Percentiles rank a stretch among this genome's conserved stretches.
phyloP scores from a whole-genome alignment of 2,113 vertebrate genomes.

The Notechis scutatus region DNA sequence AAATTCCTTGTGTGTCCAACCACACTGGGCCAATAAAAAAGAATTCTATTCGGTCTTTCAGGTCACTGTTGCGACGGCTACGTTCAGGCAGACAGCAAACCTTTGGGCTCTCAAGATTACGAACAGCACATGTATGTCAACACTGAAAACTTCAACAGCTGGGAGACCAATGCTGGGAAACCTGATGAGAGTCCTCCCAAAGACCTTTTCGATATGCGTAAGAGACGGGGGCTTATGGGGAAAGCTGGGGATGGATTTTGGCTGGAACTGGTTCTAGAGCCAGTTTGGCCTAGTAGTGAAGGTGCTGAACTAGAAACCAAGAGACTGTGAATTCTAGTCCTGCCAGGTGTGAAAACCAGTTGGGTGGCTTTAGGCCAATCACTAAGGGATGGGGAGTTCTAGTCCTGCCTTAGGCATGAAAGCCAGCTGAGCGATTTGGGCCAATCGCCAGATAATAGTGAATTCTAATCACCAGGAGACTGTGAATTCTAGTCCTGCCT shows the following conservation, averaged over 20 bases:
- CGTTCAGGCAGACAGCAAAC: conserved; percentile 80
- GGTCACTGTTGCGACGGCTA: conserved; percentile 81
- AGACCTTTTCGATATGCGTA: conserved; percentile 98
- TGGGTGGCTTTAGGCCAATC: not conserved
- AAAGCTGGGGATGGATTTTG: accelerated
- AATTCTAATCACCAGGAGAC: too few relatives aligned
- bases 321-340: not conserved
- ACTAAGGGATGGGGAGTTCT: too few relatives aligned
- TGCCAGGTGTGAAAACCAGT: not conserved
- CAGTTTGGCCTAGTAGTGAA: not conserved
- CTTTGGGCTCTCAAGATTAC: conserved; percentile 75
- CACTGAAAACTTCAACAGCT: conserved; percentile 80
- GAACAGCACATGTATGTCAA: conserved; percentile 97
- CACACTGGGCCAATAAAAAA: too few relatives aligned
- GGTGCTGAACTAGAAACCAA: not conserved
- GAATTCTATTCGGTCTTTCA: not conserved
- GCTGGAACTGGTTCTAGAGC: not conserved
- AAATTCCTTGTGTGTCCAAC: too few relatives aligned
- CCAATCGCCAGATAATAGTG: too few relatives aligned
- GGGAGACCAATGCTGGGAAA: conserved; percentile 50
- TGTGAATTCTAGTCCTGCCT: too few relatives aligned
- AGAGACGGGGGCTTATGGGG: conserved; percentile 23
- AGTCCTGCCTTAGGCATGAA: too few relatives aligned
- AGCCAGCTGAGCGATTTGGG: too few relatives aligned
- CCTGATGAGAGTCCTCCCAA: conserved; percentile 84